These are phyloP conservation scores for Antennarius maculatus DNA, from an alignment of 2,797 vertebrate genomes.

Conservation along the genomic window DNA sequence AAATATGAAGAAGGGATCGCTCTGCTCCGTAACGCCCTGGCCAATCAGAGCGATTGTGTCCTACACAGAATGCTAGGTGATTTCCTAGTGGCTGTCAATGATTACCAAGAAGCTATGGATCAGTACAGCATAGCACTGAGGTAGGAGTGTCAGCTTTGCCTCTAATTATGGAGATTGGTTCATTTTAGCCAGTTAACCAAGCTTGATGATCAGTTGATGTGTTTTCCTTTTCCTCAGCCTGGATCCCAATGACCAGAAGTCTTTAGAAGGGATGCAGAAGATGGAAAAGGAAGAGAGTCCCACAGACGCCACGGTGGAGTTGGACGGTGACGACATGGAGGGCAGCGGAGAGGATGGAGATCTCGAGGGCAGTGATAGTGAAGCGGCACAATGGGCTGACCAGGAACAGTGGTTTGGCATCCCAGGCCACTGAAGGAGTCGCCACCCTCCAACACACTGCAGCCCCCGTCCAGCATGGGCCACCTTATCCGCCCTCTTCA, in stretches of 20 bases:
- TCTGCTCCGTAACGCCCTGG: slow-evolving; percentile 90
- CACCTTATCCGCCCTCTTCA: not conserved
- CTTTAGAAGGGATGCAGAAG: slow-evolving; percentile 98
- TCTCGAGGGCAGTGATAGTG: slow-evolving; percentile 97
- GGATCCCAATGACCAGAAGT: slow-evolving; percentile 99
- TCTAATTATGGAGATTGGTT: not conserved
- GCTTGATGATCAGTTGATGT: not conserved
- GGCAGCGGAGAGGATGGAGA: slow-evolving; percentile 98
- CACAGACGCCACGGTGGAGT: slow-evolving; percentile 95
- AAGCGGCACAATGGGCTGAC: slow-evolving; percentile 98
- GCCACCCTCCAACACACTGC: not conserved
- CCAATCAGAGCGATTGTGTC: slow-evolving; percentile 97
- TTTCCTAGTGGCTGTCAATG: slow-evolving; percentile 95
- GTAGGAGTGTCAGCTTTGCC: slow-evolving; percentile 25
- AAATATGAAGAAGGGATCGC: slow-evolving; percentile 97
- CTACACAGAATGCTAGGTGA: slow-evolving; percentile 98
- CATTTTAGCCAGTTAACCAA: not conserved
- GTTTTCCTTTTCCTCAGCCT: slow-evolving; percentile 77
- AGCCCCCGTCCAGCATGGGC: slow-evolving; percentile 7
- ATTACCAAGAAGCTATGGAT: slow-evolving; percentile 99
- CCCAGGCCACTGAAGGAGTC: slow-evolving; percentile 16
- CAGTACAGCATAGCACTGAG: slow-evolving; percentile 95
- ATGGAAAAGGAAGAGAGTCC: slow-evolving; percentile 99
- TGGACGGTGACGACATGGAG: slow-evolving; percentile 99
- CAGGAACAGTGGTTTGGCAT: slow-evolving; percentile 99